Evolutionary conservation across 2,797 vertebrate genomes (phyloP).

Genomic region (Uromys caudimaculatus): DNA sequence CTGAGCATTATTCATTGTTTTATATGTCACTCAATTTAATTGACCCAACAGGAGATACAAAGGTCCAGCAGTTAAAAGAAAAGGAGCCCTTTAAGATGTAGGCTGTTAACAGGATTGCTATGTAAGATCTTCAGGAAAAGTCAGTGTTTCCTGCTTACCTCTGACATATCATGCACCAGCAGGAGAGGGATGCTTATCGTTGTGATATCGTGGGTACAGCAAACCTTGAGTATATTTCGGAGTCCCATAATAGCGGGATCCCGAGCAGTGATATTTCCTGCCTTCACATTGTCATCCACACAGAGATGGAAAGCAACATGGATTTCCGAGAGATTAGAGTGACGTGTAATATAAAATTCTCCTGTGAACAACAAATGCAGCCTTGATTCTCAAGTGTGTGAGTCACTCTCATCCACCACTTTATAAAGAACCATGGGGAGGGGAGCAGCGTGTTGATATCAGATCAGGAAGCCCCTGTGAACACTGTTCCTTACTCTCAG

Average conservation of each 20-base stretch:
- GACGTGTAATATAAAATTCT: constrained; percentile 97
- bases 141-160: constrained; percentile 88
- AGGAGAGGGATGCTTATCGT: constrained; percentile 97
- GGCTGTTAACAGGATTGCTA: background rate
- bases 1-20: constrained; percentile 4
- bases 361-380: constrained; percentile 87
- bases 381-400: background rate
- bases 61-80: background rate
- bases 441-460: background rate
- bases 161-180: constrained; percentile 98
- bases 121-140: background rate
- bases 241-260: constrained; percentile 99
- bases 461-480: background rate
- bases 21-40: background rate
- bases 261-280: constrained; percentile 95
- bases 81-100: background rate
- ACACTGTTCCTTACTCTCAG: background rate
- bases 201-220: constrained; percentile 97
- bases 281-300: constrained; percentile 97
- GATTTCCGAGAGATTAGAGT: constrained; percentile 98
- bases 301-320: constrained; percentile 98
- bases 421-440: background rate
- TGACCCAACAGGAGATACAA: background rate
- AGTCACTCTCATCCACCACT: background rate
- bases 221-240: constrained; percentile 99